Percentiles rank a stretch among this genome's conserved stretches.
Conservation (phyloP, 2,888 invertebrate species). For the Panorpa germanica region DNA sequence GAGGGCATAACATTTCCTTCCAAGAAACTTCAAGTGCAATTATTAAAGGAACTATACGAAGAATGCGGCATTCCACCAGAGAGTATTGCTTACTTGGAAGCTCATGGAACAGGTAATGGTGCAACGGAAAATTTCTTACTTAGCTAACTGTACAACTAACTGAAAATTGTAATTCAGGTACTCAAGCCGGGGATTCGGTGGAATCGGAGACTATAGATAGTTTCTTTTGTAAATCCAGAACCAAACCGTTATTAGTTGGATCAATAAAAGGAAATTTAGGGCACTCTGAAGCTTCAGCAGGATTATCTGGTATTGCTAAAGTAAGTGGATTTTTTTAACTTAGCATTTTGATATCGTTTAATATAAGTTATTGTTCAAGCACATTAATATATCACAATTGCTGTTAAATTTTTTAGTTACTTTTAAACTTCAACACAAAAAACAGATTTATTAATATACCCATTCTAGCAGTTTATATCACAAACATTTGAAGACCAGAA, state of each 20-base stretch:
- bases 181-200: constrained; percentile 62
- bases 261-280: constrained; percentile 80
- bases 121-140: constrained; percentile 28
- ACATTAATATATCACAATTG: too few relatives aligned
- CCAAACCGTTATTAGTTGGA: constrained; percentile 54
- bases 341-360: too few relatives aligned
- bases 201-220: constrained; percentile 59
- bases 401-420: too few relatives aligned
- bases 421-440: too few relatives aligned
- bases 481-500: too few relatives aligned
- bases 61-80: constrained; percentile 28
- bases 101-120: constrained; percentile 42
- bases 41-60: constrained; percentile 28
- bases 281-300: constrained; percentile 65
- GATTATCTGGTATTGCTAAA: constrained; percentile 57
- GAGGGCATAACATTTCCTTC: constrained; percentile 17
- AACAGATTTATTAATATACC: too few relatives aligned
- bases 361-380: too few relatives aligned
- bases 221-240: constrained; percentile 47
- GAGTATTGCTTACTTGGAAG: constrained; percentile 33
- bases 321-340: too few relatives aligned
- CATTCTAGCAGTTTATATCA: too few relatives aligned
- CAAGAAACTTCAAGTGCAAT: constrained; percentile 15
- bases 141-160: background rate
- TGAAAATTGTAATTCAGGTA: background rate